A percentile compares a stretch with the other conserved stretches of the same genome.
Conservation (phyloP, 2,888 invertebrate species). For the Acrocera orbiculus region DNA sequence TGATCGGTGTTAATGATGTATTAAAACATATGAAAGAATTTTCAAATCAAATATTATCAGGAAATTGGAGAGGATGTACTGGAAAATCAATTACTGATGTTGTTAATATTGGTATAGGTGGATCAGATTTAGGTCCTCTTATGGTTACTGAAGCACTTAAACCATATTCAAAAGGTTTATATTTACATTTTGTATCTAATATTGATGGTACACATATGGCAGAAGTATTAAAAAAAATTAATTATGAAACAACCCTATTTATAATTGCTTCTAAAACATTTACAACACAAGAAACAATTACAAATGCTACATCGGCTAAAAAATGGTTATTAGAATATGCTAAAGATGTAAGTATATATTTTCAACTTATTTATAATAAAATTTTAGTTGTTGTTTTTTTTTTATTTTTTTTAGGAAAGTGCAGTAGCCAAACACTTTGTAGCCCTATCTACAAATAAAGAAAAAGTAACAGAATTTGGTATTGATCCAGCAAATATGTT, state of each 20-base stretch:
- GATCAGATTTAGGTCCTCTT: conserved; percentile 94
- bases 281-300: conserved; percentile 98
- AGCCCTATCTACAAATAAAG: conserved; percentile 86
- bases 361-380: conserved; percentile 5
- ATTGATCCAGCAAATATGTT: conserved; percentile 97
- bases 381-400: conserved; percentile 1
- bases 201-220: conserved; percentile 98
- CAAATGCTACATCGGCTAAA: conserved; percentile 97
- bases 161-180: conserved; percentile 71
- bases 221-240: conserved; percentile 73
- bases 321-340: conserved; percentile 77
- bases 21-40: conserved; percentile 91
- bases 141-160: conserved; percentile 99
- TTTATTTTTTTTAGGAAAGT: conserved; percentile 36
- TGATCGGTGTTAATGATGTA: conserved; percentile 81
- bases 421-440: conserved; percentile 96
- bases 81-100: conserved; percentile 93
- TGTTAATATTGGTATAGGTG: conserved; percentile 98
- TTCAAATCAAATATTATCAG: conserved; percentile 53
- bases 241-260: conserved; percentile 88
- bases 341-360: conserved; percentile 72
- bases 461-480: conserved; percentile 92
- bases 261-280: conserved; percentile 99
- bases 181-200: conserved; percentile 91
- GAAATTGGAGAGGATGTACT: conserved; percentile 62